These are phyloP conservation scores for Petrophora chlorosata DNA, from an alignment of 2,888 invertebrate species.

Conservation along the genomic window DNA sequence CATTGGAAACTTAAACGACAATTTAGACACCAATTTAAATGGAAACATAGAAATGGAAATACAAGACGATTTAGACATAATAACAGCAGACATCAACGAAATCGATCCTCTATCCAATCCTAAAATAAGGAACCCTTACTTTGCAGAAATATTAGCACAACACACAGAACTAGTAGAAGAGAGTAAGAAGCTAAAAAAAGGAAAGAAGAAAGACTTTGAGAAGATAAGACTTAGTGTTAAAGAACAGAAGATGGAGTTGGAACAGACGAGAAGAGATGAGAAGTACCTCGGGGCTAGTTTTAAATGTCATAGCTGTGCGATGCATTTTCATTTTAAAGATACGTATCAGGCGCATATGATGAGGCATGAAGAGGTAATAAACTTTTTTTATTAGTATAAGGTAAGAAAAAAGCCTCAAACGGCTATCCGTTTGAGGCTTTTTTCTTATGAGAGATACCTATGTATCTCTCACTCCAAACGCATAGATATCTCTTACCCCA, in stretches of 20 bases:
- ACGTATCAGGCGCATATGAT: conserved; percentile 77
- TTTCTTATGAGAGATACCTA: too few relatives aligned
- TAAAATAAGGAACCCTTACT: too few relatives aligned
- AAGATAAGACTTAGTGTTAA: conserved; percentile 60
- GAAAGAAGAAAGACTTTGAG: conserved; percentile 48
- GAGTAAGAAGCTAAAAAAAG: conserved; percentile 33
- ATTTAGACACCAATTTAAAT: background rate
- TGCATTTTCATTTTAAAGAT: conserved; percentile 71
- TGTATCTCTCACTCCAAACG: too few relatives aligned
- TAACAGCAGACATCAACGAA: background rate
- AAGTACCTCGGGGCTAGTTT: conserved; percentile 70
- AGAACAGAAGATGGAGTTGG: conserved; percentile 68
- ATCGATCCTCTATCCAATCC: too few relatives aligned
- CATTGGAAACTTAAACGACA: background rate
- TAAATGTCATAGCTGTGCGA: conserved; percentile 70
- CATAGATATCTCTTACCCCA: too few relatives aligned
- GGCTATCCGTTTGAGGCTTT: too few relatives aligned
- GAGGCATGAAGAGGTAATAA: conserved; percentile 78
- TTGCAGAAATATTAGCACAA: conserved; percentile 4
- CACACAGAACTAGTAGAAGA: conserved; percentile 15
- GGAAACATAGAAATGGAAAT: conserved; percentile 6
- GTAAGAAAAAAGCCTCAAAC: too few relatives aligned
- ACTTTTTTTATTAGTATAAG: too few relatives aligned
- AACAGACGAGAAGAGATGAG: conserved; percentile 61
- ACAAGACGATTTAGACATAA: background rate